Evolutionary conservation across 2,797 vertebrate species (phyloP), one percentile per base, ranked within the genome.

Genomic region (Cottoperca gobio): DNA sequence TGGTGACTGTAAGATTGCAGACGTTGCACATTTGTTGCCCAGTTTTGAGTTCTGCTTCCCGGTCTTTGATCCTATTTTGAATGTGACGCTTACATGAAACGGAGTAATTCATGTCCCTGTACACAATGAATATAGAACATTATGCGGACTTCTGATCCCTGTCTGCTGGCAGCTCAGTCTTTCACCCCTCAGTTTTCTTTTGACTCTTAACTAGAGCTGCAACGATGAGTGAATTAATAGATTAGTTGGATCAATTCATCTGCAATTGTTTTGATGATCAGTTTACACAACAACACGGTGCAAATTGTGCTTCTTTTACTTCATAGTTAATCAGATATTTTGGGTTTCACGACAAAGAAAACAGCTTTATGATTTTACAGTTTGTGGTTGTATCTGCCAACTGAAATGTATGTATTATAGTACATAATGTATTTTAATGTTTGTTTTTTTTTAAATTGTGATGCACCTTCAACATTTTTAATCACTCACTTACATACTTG

Each of bases 1-100:
- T 26, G 4, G 33, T 49, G 46, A 39, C 57, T 59, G 45, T 72
- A 37, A 61, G 23, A 61, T 45, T 49, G 48, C 50, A 65, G n/a
- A 63, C 53, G 12, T 37, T 48, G 46, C 57, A 19, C 48, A 46
- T 55, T 76, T 73, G 78, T 70, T 73, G 60, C n/a, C 42, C 19
- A 10, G 31, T 42, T 52, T 35, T 40, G 16, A 35, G 8, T 68
- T 21, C 9, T 17, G 5, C 61, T 24, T 53, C 3, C 7, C 6
- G 35, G 49, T 28, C 66, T 73, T 57, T 70, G 64, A 65, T 78
- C 17, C 40, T 9, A 48, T n/a, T 43, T 8, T n/a, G 24, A 53
- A 45, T 28, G 16, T 54, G 28, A 31, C n/a, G 42, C 66, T 68
- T 21, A 55, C 12, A 42, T 39, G 28, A 53, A n/a, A n/a, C n/a